Conservation (phyloP, 2,113 vertebrate species). For the Chrysochloris asiatica region DNA sequence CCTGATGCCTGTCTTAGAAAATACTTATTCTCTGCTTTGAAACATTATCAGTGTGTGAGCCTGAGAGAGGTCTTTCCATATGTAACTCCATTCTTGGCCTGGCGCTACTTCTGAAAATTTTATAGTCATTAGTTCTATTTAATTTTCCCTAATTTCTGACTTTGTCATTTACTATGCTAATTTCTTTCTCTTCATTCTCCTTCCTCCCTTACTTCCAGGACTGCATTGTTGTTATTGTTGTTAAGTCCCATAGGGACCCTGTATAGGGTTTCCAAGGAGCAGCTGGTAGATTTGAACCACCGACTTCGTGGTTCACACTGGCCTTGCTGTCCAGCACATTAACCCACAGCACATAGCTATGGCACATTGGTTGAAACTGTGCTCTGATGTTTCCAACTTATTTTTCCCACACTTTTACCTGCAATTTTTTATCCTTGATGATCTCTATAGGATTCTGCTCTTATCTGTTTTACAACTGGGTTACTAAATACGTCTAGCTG, state of each 20-base stretch:
- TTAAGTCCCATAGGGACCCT: no score
- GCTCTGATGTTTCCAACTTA: not conserved
- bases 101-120: not conserved
- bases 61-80: not conserved
- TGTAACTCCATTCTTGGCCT: not conserved
- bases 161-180: not conserved
- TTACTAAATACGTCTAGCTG: not conserved
- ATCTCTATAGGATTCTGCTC: slow-evolving; percentile 10
- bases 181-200: not conserved
- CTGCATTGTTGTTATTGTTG: no score
- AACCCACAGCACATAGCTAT: not conserved
- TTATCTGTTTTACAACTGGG: not conserved
- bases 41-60: not conserved
- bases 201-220: no score
- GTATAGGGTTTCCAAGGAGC: no score
- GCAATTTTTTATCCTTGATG: not conserved
- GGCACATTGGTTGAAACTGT: not conserved
- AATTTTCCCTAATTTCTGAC: not conserved
- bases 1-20: not conserved
- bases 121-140: not conserved
- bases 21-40: not conserved
- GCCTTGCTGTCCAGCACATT: no score
- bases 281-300: no score
- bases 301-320: no score
- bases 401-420: not conserved